Base-by-base conservation (phyloP, 2,797 vertebrate species). In the Syndactyla subalaris region DNA sequence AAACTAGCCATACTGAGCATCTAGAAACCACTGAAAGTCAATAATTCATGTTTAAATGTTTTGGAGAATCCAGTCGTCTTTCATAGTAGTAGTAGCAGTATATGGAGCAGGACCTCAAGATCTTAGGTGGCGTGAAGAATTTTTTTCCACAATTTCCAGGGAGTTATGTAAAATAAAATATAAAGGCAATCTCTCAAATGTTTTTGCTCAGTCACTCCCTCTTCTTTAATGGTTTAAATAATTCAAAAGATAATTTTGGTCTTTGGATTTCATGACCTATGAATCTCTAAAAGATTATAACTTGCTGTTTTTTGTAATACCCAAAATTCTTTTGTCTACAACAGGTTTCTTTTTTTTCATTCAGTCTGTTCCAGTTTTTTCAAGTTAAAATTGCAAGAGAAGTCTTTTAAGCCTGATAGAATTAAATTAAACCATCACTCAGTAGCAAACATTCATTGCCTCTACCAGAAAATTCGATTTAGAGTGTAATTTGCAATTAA, bases 351-450 rank as follows among this genome's bases (percentile, higher is more conserved):
- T 85, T 63, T 66, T 80, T 72, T 29, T 62, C 38, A 6, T 81
- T 94, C 68, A 71, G 6, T 92, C 57, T 41, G 15, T 58, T 95
- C 67, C 17, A 38, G 49, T 96, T 55, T 89, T 95, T 81, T 97
- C 20, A 1, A 78, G 81, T 92, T 96, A 75, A 43, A 95, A 51
- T 92, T 74, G 32, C 22, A 34, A 92, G 79, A 83, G 77, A 94
- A 93, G 61, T 94, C 91, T 95, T 97, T 96, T 87, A 95, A 82
- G 55, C 76, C 51, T 86, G 89, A 96, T 96, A 93, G 92, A 95
- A 97, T 92, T 95, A 97, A 97, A 97, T 97, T 95, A 97, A 96
- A 84, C 83, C 89, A 86, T 97, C 92, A 93, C 36, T 97, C 96
- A 93, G 54, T 57, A 93, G 52, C 66, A 96, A 96, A 92, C 27